phyloP scores from a whole-genome alignment of 2,797 vertebrate species.

The Rhinophrynus dorsalis region DNA sequence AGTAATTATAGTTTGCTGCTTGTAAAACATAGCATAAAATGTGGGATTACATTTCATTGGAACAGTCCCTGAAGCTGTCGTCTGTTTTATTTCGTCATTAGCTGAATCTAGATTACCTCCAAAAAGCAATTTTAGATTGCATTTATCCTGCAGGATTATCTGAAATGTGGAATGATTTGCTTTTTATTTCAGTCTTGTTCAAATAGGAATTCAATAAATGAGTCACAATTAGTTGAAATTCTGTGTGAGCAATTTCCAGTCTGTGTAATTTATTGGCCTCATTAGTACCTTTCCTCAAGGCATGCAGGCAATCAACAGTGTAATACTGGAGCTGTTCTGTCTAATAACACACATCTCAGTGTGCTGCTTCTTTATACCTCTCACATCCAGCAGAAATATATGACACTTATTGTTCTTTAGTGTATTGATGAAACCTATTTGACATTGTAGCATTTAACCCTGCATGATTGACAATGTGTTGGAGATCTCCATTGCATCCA shows the following conservation, averaged over 20 bases:
- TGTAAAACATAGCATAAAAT: neutral
- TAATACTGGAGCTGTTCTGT: slow-evolving; percentile 5
- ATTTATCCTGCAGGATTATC: neutral
- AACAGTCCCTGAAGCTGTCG: neutral
- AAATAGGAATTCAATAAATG: neutral
- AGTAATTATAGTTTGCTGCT: neutral
- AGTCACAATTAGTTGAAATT: slow-evolving; percentile 18
- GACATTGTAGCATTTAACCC: too few relatives aligned
- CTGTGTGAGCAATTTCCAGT: slow-evolving; percentile 14
- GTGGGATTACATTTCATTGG: neutral
- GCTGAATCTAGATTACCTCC: neutral
- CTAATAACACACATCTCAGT: slow-evolving; percentile 15
- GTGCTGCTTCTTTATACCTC: neutral
- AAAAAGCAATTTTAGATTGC: neutral
- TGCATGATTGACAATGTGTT: too few relatives aligned
- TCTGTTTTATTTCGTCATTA: neutral
- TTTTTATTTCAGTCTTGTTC: neutral
- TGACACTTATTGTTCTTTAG: too few relatives aligned
- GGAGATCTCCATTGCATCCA: too few relatives aligned
- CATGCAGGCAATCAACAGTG: slow-evolving; percentile 21
- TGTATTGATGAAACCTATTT: too few relatives aligned
- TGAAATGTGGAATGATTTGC: neutral
- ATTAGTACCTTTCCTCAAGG: slow-evolving; percentile 37
- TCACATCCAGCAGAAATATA: neutral
- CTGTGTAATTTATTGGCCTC: slow-evolving; percentile 36